phyloP scores from a whole-genome alignment of 1,140 invertebrate genomes.

The Tetragnatha versicolor region DNA sequence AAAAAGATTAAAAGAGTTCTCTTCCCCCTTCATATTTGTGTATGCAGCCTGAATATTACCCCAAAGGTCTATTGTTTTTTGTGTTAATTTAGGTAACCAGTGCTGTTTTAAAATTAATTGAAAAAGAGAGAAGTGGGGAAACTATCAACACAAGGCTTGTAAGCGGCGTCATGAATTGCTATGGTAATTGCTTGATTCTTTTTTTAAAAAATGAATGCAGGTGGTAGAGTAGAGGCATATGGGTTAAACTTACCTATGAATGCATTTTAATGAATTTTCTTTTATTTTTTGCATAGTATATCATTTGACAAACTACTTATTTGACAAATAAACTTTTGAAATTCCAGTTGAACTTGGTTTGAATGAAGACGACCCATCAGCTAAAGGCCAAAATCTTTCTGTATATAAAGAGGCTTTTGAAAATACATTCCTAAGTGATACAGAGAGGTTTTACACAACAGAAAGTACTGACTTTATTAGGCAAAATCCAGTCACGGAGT shows the following conservation, averaged over 20 bases:
- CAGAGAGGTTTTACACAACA: slow-evolving; percentile 91
- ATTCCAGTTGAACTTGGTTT: slow-evolving; percentile 74
- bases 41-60: background rate
- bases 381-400: slow-evolving; percentile 67
- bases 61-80: background rate
- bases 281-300: too few species aligned
- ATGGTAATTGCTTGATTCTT: slow-evolving; percentile 60
- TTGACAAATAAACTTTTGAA: background rate
- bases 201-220: background rate
- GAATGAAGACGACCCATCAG: slow-evolving; percentile 68
- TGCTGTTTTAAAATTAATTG: slow-evolving; percentile 95
- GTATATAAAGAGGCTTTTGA: slow-evolving; percentile 98
- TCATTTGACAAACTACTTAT: too few species aligned
- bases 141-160: slow-evolving; percentile 95
- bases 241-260: too few species aligned
- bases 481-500: slow-evolving; percentile 97
- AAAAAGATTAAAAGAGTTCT: background rate
- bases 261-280: too few species aligned
- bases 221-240: too few species aligned
- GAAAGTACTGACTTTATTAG: slow-evolving; percentile 95
- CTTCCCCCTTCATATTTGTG: background rate
- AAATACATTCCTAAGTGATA: slow-evolving; percentile 92
- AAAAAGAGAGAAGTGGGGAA: slow-evolving; percentile 94
- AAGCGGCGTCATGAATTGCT: slow-evolving; percentile 85
- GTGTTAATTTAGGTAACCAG: slow-evolving; percentile 81